These are phyloP conservation scores for Drosophila greeni DNA, from an alignment of 2,888 invertebrate species.

Conservation along the genomic window DNA sequence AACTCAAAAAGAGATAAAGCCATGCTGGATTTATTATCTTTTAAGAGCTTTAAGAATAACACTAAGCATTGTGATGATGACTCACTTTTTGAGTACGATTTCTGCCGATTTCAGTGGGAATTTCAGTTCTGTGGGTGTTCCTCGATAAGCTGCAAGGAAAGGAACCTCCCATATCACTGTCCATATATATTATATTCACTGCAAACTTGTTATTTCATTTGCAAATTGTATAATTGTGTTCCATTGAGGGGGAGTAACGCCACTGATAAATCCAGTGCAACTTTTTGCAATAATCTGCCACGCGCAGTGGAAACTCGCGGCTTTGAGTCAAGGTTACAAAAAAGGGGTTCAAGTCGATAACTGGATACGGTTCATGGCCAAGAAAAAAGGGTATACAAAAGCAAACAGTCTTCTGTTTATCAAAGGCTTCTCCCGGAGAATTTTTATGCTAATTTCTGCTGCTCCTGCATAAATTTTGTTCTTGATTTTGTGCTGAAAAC, in stretches of 20 bases:
- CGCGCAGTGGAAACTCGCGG: conserved; percentile 5
- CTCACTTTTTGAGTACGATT: conserved; percentile 11
- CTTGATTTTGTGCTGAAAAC: conserved; percentile 18
- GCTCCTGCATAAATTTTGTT: conserved; percentile 27
- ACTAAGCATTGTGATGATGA: conserved; percentile 3
- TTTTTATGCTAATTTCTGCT: conserved; percentile 26
- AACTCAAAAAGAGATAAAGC: conserved; percentile 5
- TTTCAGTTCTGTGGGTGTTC: neutral
- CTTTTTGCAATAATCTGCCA: conserved; percentile 37
- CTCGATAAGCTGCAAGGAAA: conserved; percentile 6
- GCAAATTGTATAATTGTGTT: conserved; percentile 24
- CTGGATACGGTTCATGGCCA: conserved; percentile 15
- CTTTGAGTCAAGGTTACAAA: conserved; percentile 24
- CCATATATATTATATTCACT: conserved; percentile 6
- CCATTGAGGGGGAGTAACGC: conserved; percentile 11
- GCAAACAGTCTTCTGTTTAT: conserved; percentile 25
- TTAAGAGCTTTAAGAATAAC: conserved; percentile 8
- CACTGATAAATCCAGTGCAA: conserved; percentile 19
- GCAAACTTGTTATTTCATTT: conserved; percentile 19
- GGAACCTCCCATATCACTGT: conserved; percentile 21
- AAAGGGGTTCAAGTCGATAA: conserved; percentile 6
- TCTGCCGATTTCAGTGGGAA: neutral
- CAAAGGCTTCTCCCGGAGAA: conserved; percentile 10
- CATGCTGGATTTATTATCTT: conserved; percentile 13
- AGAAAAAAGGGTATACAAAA: conserved; percentile 17